Conservation (phyloP, 2,797 vertebrate genomes). For the Liparis tanakae region DNA sequence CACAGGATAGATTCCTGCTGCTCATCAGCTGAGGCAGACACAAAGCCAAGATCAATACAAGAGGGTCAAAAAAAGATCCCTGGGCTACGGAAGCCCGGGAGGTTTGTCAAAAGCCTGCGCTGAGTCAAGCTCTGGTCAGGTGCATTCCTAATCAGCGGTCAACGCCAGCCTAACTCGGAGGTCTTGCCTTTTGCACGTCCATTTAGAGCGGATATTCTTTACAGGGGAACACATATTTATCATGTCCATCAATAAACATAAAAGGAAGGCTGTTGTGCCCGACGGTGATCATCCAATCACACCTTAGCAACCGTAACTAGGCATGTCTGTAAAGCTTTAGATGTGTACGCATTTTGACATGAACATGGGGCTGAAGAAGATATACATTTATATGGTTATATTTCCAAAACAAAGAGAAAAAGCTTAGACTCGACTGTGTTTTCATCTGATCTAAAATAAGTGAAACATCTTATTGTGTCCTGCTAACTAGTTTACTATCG, state of each 20-base stretch:
- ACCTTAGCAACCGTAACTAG: background rate
- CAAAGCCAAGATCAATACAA: conserved; percentile 69
- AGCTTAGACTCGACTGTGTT: background rate
- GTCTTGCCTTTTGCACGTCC: background rate
- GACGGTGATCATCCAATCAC: background rate
- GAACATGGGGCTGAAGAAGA: background rate
- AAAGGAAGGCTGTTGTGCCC: background rate
- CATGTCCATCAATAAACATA: background rate
- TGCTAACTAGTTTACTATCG: background rate
- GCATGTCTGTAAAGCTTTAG: background rate
- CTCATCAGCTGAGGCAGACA: conserved; percentile 58
- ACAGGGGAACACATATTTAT: background rate
- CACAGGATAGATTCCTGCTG: conserved; percentile 56
- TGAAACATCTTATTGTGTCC: background rate
- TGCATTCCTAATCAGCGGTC: conserved; percentile 51
- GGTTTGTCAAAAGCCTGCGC: conserved; percentile 62
- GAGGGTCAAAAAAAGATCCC: conserved; percentile 29
- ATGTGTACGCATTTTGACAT: background rate
- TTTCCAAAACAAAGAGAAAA: background rate
- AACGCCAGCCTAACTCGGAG: background rate
- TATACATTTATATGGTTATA: background rate
- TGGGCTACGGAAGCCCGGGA: conserved; percentile 31
- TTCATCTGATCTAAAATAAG: background rate
- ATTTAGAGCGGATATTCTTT: conserved; percentile 6
- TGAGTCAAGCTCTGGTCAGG: conserved; percentile 60